Evolutionary conservation across 2,888 invertebrate genomes (phyloP).

Genomic region (Gasteruption jaculator): DNA sequence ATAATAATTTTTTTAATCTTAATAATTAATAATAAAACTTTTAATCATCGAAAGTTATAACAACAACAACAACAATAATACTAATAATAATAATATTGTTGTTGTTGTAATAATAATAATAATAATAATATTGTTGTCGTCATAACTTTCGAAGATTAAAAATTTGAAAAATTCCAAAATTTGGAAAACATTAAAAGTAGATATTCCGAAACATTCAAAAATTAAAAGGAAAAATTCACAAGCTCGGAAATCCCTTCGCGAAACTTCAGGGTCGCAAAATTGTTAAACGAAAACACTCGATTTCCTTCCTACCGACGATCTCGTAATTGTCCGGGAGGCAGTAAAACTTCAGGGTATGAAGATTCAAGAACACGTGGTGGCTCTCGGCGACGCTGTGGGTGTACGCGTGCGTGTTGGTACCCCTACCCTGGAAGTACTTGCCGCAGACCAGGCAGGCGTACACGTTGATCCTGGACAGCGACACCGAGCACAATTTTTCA

Average conservation of each 20-base stretch:
- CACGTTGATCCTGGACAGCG: slow-evolving; percentile 96
- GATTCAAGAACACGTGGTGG: slow-evolving; percentile 96
- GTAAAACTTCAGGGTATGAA: slow-evolving; percentile 95
- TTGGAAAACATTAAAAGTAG: too few species aligned
- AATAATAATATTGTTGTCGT: too few species aligned
- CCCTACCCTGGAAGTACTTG: slow-evolving; percentile 96
- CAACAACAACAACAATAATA: too few species aligned
- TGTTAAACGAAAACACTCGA: slow-evolving; percentile 2
- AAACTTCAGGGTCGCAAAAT: too few species aligned
- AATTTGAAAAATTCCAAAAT: too few species aligned
- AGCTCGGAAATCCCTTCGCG: too few species aligned
- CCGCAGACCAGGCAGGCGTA: slow-evolving; percentile 99
- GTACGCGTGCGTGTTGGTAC: slow-evolving; percentile 97
- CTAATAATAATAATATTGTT: too few species aligned
- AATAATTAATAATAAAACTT: background rate
- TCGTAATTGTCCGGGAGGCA: slow-evolving; percentile 99
- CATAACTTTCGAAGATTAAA: too few species aligned
- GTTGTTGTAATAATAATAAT: too few species aligned
- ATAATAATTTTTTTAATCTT: slow-evolving; percentile 3
- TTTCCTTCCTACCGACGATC: slow-evolving; percentile 74
- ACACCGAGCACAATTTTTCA: slow-evolving; percentile 97
- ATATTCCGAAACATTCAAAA: background rate
- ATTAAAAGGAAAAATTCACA: too few species aligned
- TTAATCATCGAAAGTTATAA: too few species aligned
- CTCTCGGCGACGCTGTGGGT: slow-evolving; percentile 97